Evolutionary conservation across 2,113 vertebrate genomes (phyloP).

Genomic region (Macaca fascicularis): T2T-MFA8v1.1 NC_088389.1:10608501-10609000

Average conservation of each 20-base stretch:
- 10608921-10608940: no score
- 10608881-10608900: no score
- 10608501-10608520: not conserved
- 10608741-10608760: not conserved
- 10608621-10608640: not conserved
- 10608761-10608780: not conserved
- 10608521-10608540: not conserved
- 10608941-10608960: no score
- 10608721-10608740: no score
- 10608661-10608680: not conserved
- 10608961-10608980: no score
- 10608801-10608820: not conserved
- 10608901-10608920: no score
- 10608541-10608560: not conserved
- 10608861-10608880: no score
- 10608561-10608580: not conserved
- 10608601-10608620: not conserved
- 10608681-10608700: not conserved
- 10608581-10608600: not conserved
- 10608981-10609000: not conserved
- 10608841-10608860: not conserved
- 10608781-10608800: not conserved
- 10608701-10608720: not conserved
- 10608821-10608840: no score
- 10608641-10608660: fast-evolving